phyloP scores from a whole-genome alignment of 2,113 vertebrate species.

The Pelusios castaneus region DNA sequence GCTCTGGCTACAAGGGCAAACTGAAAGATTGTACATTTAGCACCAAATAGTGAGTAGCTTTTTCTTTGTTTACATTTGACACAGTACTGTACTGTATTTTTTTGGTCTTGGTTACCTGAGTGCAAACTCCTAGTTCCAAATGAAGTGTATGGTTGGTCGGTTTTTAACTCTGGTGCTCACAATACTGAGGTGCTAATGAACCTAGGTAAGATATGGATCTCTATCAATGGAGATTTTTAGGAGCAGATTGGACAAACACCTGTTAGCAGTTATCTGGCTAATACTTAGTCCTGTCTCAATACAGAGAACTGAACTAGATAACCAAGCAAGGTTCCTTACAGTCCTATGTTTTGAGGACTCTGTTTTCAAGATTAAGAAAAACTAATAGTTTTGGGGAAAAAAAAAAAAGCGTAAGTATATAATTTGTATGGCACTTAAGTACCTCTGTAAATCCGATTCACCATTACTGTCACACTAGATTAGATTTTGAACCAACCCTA shows the following conservation, averaged over 20 bases:
- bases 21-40: too few relatives aligned
- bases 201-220: neutral
- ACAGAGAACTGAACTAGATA: neutral
- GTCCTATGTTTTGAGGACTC: neutral
- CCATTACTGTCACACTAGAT: neutral
- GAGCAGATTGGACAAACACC: neutral
- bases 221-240: neutral
- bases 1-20: too few relatives aligned
- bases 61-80: too few relatives aligned
- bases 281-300: neutral
- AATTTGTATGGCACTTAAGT: neutral
- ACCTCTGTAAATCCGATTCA: neutral
- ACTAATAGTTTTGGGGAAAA: neutral
- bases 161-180: too few relatives aligned
- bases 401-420: neutral
- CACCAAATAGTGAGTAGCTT: too few relatives aligned
- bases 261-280: neutral
- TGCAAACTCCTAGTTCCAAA: too few relatives aligned
- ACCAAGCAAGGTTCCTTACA: neutral
- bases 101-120: too few relatives aligned
- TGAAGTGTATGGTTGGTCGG: too few relatives aligned
- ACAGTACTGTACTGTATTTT: too few relatives aligned
- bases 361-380: neutral
- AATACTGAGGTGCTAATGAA: neutral
- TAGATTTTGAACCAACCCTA: neutral